These are phyloP conservation scores for Petrocephalus sullivani DNA, from an alignment of 2,797 vertebrate genomes.

Conservation along the genomic window DNA sequence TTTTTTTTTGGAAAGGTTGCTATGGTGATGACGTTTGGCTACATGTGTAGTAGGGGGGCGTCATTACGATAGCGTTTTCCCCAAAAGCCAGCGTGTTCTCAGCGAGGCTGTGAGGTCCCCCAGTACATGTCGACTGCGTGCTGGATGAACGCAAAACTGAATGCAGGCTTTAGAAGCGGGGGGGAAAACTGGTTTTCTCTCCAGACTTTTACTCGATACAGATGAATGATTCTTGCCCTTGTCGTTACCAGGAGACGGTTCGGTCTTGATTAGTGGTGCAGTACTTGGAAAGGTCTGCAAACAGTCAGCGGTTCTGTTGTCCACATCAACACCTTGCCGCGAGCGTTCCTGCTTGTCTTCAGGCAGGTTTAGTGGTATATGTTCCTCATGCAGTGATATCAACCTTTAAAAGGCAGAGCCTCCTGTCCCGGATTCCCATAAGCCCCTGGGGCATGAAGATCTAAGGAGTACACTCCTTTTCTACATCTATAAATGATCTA, in stretches of 20 bases:
- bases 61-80: neutral
- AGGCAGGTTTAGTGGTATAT: neutral
- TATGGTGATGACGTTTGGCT: neutral
- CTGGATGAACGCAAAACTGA: neutral
- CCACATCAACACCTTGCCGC: neutral
- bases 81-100: neutral
- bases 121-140: neutral
- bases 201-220: neutral
- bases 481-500: neutral
- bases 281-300: neutral
- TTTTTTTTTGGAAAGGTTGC: neutral
- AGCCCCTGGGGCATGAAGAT: neutral
- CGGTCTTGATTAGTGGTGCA: neutral
- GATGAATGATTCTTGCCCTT: neutral
- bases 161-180: neutral
- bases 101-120: too few relatives aligned
- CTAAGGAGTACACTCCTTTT: neutral
- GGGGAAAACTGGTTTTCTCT: neutral
- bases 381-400: neutral
- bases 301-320: neutral
- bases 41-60: neutral
- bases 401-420: neutral
- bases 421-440: neutral
- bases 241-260: neutral
- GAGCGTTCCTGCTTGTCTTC: neutral